Evolutionary conservation across 2,888 invertebrate species (phyloP), one percentile per base, ranked within the genome.

Genomic region (Chymomyza procnemis): DNA sequence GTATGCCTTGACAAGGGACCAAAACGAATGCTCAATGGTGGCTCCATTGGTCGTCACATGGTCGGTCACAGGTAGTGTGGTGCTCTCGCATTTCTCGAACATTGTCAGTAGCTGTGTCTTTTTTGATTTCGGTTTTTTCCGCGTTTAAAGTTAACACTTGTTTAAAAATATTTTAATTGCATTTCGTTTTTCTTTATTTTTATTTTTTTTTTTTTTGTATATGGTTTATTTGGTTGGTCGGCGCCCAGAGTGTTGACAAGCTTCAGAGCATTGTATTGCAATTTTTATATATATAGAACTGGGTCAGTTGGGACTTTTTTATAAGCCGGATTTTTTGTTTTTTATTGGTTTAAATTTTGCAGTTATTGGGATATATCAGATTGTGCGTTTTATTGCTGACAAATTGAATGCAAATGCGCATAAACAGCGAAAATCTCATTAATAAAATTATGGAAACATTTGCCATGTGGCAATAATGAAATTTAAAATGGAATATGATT

Each of bases 361-460:
- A 70, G 64, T 63, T 61, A 69, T 75, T 81, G 87, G 71, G 71
- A 75, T 78, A 85, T 80, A 85, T 86, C 85, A 71, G 87, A 86
- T 85, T 86, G 69, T 69, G 71, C 71, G 78, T 84, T 74, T 85
- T 86, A 85, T 86, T 71, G 73, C 74, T 78, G 82, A 77, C 87
- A 84, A 84, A 84, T 84, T 86, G 83, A 84, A 84, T 84, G 80
- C 82, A 85, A 86, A 82, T 86, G 82, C 67, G 73, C 65, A 80
- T 85, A 85, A 84, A 83, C 83, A 67, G n/a, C n/a, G 83, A 86
- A 84, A 84, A 84, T 80, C 85, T 86, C 82, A 84, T 84, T 84
- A 84, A 79, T 71, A 75, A 80, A 85, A 84, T 84, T 86, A 82
- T 75, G 59, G 69, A 56, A n/a, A 9, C 26, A 26, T 26, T 26